phyloP scores from a whole-genome alignment of 2,113 vertebrate genomes.

The Lasiurus cinereus region DNA sequence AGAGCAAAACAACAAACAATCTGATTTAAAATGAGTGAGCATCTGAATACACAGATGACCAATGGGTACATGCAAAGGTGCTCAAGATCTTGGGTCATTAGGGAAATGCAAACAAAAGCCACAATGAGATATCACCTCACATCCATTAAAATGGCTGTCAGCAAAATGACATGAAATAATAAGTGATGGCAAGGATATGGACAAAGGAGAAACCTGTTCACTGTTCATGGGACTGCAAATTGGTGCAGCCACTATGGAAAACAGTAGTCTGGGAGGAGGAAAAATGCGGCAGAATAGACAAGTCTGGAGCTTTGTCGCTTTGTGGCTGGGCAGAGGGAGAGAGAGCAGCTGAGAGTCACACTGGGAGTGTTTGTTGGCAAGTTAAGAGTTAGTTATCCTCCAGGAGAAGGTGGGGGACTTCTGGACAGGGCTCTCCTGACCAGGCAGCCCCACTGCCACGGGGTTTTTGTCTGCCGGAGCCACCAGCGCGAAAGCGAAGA shows the following conservation, averaged over 20 bases:
- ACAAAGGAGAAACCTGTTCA: neutral
- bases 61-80: neutral
- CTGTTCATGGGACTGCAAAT: neutral
- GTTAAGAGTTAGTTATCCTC: too few species aligned
- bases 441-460: too few species aligned
- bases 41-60: neutral
- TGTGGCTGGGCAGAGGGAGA: too few species aligned
- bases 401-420: too few species aligned
- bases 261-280: too few species aligned
- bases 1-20: neutral
- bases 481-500: too few species aligned
- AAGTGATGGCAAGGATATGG: neutral
- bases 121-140: neutral
- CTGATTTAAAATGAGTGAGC: neutral
- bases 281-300: too few species aligned
- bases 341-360: too few species aligned
- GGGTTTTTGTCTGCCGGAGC: too few species aligned
- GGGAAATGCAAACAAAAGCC: neutral
- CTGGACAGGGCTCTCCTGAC: too few species aligned
- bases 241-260: neutral
- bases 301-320: too few species aligned
- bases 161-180: neutral
- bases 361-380: too few species aligned
- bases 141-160: neutral
- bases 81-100: neutral